Evolutionary conservation across 2,888 invertebrate genomes (phyloP), one percentile per base, ranked within the genome.

Genomic region (Leptopilina myrica): DNA sequence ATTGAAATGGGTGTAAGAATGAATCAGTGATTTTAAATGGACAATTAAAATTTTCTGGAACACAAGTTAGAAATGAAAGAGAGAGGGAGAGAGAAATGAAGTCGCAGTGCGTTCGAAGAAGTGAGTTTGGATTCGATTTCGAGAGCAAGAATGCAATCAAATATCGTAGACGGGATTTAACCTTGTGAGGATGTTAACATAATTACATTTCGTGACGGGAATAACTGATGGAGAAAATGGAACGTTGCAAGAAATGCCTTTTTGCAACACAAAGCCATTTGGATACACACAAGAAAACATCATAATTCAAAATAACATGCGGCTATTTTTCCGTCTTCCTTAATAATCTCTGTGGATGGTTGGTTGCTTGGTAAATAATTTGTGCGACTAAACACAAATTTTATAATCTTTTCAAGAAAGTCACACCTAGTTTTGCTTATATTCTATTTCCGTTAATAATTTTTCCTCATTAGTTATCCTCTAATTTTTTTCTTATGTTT

Each of bases 131-230:
- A 59, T 59, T 59, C 59, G 15, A 59, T 77, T 80, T 53, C 59
- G 64, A 75, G 46, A 77, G 75, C 80, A 79, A 77, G 77, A 81
- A 76, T 43, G 75, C 77, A 76, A 78, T 79, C 65, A 81, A 81
- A 81, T 77, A 59, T 75, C 56, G 46, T 11, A 59, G 33, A 76
- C 59, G n/a, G 40, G 12, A 26, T 64, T 33, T 64, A 62, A 76
- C 64, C 76, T 76, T 76, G 43, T 15, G 33, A 56, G 43, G 62
- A 75, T 56, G 76, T 64, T 76, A 76, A 64, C 64, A 59, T 76
- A 76, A 76, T 62, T 76, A 64, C 46, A 4, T 64, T 76, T 76
- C 76, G 64, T 76, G 76, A 64, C 49, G 6, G 12, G 64, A 15
- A 76, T 76, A 15, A 9, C 12, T 49, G 12, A 5, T 6, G 53